These are phyloP conservation scores for Sarcophaga subvicina DNA, from an alignment of 2,888 invertebrate species.

Conservation along the genomic window DNA sequence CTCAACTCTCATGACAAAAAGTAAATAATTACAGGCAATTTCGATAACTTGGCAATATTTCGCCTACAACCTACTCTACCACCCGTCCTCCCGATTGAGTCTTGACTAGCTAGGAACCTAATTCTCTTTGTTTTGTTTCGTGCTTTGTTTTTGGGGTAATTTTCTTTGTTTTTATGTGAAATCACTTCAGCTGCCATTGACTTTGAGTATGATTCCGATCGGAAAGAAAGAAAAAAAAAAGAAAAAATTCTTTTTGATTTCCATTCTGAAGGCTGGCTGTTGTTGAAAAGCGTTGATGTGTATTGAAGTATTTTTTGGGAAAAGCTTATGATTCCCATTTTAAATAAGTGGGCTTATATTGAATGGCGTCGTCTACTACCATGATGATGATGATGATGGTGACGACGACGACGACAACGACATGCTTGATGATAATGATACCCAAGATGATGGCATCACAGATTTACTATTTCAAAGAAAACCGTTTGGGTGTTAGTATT, in stretches of 20 bases:
- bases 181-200: too few species aligned
- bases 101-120: not conserved
- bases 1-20: not conserved
- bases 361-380: not conserved
- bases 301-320: slow-evolving; percentile 5
- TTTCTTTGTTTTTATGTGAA: too few species aligned
- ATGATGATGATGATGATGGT: not conserved
- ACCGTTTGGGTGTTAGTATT: not conserved
- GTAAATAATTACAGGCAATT: slow-evolving; percentile 10
- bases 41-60: not conserved
- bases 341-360: slow-evolving; percentile 1
- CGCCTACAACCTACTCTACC: too few species aligned
- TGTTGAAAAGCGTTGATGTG: slow-evolving; percentile 36
- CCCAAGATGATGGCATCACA: not conserved
- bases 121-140: not conserved
- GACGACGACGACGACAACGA: not conserved
- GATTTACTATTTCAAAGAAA: not conserved
- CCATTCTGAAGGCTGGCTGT: not conserved
- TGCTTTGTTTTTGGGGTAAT: not conserved
- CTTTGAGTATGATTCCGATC: too few species aligned
- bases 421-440: not conserved
- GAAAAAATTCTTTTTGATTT: not conserved
- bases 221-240: not conserved
- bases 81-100: too few species aligned
- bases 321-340: slow-evolving; percentile 19